A percentile compares a stretch with the other conserved stretches of the same genome.
These are phyloP conservation scores for Lathronympha strigana DNA, from an alignment of 2,888 invertebrate species.

Conservation along the genomic window DNA sequence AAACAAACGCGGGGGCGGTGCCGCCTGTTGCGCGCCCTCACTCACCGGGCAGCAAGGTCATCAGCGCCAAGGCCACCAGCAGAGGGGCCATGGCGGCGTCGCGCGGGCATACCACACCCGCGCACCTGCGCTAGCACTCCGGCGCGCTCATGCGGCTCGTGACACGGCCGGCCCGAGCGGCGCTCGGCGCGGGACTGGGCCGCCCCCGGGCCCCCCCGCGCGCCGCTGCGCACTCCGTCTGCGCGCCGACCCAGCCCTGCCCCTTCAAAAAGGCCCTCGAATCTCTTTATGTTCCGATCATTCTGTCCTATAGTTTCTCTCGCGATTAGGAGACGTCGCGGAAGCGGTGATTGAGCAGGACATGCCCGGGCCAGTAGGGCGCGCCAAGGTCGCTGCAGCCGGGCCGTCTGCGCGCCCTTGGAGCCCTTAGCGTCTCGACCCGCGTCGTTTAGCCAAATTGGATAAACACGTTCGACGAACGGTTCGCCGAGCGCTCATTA, in stretches of 20 bases:
- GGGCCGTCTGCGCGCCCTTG: conserved; percentile 59
- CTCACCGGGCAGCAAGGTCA: conserved; percentile 81
- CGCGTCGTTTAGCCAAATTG: conserved; percentile 12
- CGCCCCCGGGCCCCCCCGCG: conserved; percentile 57
- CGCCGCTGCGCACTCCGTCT: conserved; percentile 50
- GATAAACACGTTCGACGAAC: conserved; percentile 22
- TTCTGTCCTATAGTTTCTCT: conserved; percentile 39
- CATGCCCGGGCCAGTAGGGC: conserved; percentile 58
- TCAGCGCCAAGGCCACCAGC: conserved; percentile 77
- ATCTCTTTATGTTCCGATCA: conserved; percentile 44
- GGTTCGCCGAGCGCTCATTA: conserved; percentile 12
- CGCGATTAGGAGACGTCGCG: conserved; percentile 47
- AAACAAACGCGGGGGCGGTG: conserved; percentile 69
- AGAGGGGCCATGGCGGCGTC: conserved; percentile 77
- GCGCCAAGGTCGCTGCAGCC: conserved; percentile 71
- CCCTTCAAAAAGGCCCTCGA: conserved; percentile 49
- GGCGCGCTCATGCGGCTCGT: conserved; percentile 78
- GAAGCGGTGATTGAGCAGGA: conserved; percentile 42
- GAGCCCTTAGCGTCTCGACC: conserved; percentile 48
- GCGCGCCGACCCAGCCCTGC: conserved; percentile 44
- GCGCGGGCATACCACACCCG: conserved; percentile 84
- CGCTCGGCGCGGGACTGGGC: conserved; percentile 78
- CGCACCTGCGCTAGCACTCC: conserved; percentile 81
- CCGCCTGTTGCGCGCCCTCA: conserved; percentile 74
- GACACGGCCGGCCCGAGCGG: conserved; percentile 74